These are phyloP conservation scores for Apogon hyalosoma DNA, from an alignment of 2,797 vertebrate genomes.

Conservation along the genomic window DNA sequence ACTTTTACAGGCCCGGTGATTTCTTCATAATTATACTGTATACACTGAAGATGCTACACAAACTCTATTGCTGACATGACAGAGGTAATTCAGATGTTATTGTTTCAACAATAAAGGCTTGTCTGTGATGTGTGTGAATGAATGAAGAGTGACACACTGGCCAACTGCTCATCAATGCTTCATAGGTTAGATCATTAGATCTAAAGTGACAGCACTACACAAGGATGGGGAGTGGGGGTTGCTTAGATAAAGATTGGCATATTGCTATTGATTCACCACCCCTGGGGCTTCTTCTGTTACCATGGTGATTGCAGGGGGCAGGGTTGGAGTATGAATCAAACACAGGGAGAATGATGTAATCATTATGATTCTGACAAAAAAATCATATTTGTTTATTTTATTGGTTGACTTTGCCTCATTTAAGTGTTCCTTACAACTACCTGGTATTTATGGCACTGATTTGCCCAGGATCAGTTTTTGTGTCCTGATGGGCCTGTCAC, in stretches of 20 bases:
- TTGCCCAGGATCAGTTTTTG: conserved; percentile 30
- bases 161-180: conserved; percentile 81
- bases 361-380: conserved; percentile 51
- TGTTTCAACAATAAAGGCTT: conserved; percentile 46
- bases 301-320: conserved; percentile 70
- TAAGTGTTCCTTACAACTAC: conserved; percentile 28
- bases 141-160: conserved; percentile 79
- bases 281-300: conserved; percentile 79
- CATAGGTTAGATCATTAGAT: conserved; percentile 85
- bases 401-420: conserved; percentile 14
- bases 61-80: conserved; percentile 45
- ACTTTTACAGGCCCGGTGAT: conserved; percentile 6
- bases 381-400: conserved; percentile 44
- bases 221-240: conserved; percentile 77
- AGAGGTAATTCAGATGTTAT: conserved; percentile 58
- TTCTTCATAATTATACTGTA: conserved; percentile 21
- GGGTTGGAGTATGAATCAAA: conserved; percentile 56
- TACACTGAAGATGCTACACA: conserved; percentile 34
- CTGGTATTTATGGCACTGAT: conserved; percentile 39
- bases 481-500: conserved; percentile 52
- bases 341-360: conserved; percentile 67
- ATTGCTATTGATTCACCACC: conserved; percentile 84
- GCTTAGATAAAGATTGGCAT: conserved; percentile 84
- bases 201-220: conserved; percentile 84
- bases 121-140: conserved; percentile 35